Percentiles rank a stretch among this genome's conserved stretches.
These are phyloP conservation scores for Epinotia ramella DNA, from an alignment of 2,888 invertebrate genomes.

Conservation along the genomic window DNA sequence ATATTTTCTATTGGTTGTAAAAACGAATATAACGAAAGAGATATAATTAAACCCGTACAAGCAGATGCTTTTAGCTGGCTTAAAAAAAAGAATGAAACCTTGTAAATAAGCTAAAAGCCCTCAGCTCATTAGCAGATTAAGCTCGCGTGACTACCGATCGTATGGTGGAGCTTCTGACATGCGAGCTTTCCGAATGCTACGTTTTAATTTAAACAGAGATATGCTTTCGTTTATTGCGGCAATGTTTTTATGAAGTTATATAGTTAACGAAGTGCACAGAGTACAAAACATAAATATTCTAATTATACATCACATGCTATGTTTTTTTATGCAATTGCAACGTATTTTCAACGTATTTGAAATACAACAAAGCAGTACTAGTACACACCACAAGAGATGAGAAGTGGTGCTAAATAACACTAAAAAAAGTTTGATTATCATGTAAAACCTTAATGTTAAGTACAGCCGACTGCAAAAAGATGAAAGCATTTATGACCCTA, in stretches of 20 bases:
- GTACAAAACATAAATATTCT: too few relatives aligned
- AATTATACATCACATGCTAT: too few relatives aligned
- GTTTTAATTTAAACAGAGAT: constrained; percentile 62
- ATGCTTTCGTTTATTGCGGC: constrained; percentile 53
- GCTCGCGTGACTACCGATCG: constrained; percentile 61
- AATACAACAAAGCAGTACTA: too few relatives aligned
- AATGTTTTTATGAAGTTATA: constrained; percentile 48
- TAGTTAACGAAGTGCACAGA: not conserved
- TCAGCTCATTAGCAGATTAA: constrained; percentile 70
- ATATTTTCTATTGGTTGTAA: not conserved
- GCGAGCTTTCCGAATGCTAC: constrained; percentile 65
- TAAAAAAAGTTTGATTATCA: too few relatives aligned
- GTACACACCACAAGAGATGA: too few relatives aligned
- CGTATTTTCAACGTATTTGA: too few relatives aligned
- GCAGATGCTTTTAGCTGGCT: constrained; percentile 47
- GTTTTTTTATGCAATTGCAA: too few relatives aligned
- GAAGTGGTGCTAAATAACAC: too few relatives aligned
- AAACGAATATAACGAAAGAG: not conserved
- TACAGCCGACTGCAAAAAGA: too few relatives aligned
- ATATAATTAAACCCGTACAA: constrained; percentile 32
- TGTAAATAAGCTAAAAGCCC: constrained; percentile 62
- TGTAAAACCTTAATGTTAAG: too few relatives aligned
- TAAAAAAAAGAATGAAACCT: constrained; percentile 52
- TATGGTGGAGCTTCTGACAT: constrained; percentile 59
- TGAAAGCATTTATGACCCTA: too few relatives aligned